phyloP scores from a whole-genome alignment of 2,113 vertebrate species.

The Martes martes region DNA sequence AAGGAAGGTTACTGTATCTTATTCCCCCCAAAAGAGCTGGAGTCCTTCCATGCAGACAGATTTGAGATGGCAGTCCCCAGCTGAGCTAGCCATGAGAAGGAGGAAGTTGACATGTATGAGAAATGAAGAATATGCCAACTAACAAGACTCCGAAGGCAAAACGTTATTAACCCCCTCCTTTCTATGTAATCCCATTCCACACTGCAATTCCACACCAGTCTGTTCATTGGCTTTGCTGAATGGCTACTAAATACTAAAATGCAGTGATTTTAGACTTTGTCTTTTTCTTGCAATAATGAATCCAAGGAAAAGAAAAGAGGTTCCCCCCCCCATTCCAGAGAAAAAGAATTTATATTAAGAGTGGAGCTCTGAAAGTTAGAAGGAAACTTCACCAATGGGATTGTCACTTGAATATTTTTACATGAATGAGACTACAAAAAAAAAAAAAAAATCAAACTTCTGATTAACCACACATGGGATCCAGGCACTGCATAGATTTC shows the following conservation, averaged over 20 bases:
- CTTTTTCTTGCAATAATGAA: background rate
- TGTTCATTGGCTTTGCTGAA: background rate
- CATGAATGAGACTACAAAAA: background rate
- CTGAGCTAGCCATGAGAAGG: constrained; percentile 61
- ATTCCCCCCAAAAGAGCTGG: constrained; percentile 39
- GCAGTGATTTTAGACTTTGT: background rate
- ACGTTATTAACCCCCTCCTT: constrained; percentile 57
- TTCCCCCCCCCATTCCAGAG: background rate
- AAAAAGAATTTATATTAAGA: background rate
- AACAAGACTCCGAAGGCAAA: constrained; percentile 41
- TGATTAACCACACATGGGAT: background rate
- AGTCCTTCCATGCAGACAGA: constrained; percentile 60
- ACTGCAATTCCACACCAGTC: constrained; percentile 6
- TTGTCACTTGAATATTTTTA: background rate
- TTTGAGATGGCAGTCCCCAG: constrained; percentile 63
- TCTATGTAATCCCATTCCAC: background rate
- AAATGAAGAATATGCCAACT: constrained; percentile 45
- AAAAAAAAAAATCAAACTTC: background rate
- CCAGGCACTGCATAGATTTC: background rate
- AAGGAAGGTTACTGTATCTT: background rate
- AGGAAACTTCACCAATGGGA: background rate
- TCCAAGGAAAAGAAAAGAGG: background rate
- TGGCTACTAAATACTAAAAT: background rate
- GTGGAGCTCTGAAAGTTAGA: constrained; percentile 26
- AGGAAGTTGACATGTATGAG: constrained; percentile 68